Conservation (phyloP, 2,113 vertebrate species). For the Rhineura floridana region DNA sequence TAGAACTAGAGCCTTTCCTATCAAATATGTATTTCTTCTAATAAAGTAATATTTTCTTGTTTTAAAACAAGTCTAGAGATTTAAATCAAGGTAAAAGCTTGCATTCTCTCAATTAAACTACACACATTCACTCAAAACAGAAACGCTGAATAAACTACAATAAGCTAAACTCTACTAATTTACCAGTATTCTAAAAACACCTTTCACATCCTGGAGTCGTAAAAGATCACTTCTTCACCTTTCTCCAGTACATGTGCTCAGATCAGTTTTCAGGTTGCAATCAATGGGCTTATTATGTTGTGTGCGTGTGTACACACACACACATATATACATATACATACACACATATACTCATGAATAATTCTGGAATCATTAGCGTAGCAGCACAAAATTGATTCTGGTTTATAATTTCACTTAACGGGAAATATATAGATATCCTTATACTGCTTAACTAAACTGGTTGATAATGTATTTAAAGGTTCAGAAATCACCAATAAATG, state of each 20-base stretch:
- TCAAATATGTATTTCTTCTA: too few species aligned
- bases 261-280: slow-evolving; percentile 21
- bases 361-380: slow-evolving; percentile 39
- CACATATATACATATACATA: too few species aligned
- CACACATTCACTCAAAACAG: too few species aligned
- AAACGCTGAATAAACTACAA: too few species aligned
- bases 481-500: slow-evolving; percentile 37
- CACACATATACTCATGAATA: not conserved
- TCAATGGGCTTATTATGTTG: not conserved
- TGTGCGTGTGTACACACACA: not conserved
- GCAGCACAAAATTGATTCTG: slow-evolving; percentile 13
- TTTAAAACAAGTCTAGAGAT: too few species aligned
- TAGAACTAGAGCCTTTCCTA: too few species aligned
- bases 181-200: too few species aligned
- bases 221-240: slow-evolving; percentile 7
- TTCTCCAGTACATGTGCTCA: not conserved
- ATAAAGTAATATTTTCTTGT: too few species aligned
- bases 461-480: slow-evolving; percentile 45
- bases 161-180: too few species aligned
- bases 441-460: slow-evolving; percentile 5
- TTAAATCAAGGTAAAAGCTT: too few species aligned
- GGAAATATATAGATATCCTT: not conserved
- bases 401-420: slow-evolving; percentile 34
- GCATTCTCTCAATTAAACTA: too few species aligned
- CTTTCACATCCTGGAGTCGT: not conserved